These are phyloP conservation scores for Lasioglossum oenotherae DNA, from an alignment of 2,888 invertebrate genomes.

Conservation along the genomic window DNA sequence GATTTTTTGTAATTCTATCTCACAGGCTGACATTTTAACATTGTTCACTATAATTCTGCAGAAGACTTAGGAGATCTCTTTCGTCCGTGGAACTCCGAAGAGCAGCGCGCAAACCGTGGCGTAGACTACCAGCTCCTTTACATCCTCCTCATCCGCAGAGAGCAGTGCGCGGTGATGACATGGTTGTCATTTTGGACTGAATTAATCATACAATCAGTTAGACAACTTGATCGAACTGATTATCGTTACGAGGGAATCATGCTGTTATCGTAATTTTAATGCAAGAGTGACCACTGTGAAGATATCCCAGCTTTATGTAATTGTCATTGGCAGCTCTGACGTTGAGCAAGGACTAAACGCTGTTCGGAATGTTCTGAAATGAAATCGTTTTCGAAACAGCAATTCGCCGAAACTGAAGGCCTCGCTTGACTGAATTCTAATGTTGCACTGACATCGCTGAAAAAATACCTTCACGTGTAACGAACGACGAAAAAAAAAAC, in stretches of 20 bases:
- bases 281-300: conserved; percentile 60
- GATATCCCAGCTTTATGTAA: conserved; percentile 60
- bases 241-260: conserved; percentile 53
- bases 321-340: conserved; percentile 62
- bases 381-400: conserved; percentile 41
- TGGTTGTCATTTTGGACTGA: conserved; percentile 85
- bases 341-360: conserved; percentile 59
- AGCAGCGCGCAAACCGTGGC: conserved; percentile 94
- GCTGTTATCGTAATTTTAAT: conserved; percentile 68
- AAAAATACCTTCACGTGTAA: conserved; percentile 59
- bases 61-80: conserved; percentile 93
- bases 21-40: not conserved
- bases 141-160: conserved; percentile 77
- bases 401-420: conserved; percentile 66
- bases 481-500: conserved; percentile 53
- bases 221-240: conserved; percentile 56
- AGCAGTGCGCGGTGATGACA: conserved; percentile 82
- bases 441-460: conserved; percentile 62
- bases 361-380: conserved; percentile 47
- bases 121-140: conserved; percentile 85
- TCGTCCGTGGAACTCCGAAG: conserved; percentile 92
- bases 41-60: conserved; percentile 82
- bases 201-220: conserved; percentile 69
- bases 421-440: conserved; percentile 64
- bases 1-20: not conserved